A percentile compares a stretch with the other conserved stretches of the same genome.
phyloP scores from a whole-genome alignment of 53 echinoderm and acorn worm species.

The Henricia sp. region DNA sequence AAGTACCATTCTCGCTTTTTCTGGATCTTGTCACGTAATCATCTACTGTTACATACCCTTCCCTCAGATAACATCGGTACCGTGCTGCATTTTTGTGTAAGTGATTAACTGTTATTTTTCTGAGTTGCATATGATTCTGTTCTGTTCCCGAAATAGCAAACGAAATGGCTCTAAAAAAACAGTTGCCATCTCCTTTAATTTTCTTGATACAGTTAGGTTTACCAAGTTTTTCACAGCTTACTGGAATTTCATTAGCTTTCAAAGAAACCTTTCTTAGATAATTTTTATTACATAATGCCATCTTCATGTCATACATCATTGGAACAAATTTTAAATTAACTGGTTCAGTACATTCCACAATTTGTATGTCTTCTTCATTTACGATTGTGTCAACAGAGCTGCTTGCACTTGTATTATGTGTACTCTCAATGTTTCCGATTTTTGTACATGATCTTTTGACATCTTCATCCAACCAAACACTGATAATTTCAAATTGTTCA shows the following conservation, averaged over 20 bases:
- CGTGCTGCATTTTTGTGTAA: not conserved
- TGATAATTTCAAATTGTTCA: not conserved
- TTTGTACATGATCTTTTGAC: not conserved
- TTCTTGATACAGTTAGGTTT: constrained; percentile 1
- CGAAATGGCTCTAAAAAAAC: constrained; percentile 64
- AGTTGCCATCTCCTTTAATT: constrained; percentile 65
- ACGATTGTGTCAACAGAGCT: not conserved
- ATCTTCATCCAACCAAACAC: not conserved
- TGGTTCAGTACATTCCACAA: not conserved
- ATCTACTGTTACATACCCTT: not conserved
- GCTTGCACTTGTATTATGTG: not conserved
- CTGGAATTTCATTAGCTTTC: not conserved
- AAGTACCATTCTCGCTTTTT: constrained; percentile 48
- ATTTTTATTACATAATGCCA: not conserved
- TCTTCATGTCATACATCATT: not conserved
- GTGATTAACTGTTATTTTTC: constrained; percentile 4
- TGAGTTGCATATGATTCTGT: constrained; percentile 28
- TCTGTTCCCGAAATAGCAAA: constrained; percentile 50
- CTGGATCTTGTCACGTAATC: constrained; percentile 41
- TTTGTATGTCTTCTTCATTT: too few species aligned
- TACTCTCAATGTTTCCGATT: not conserved
- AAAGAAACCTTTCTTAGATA: not conserved
- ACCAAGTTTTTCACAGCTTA: constrained; percentile 1
- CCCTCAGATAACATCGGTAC: constrained; percentile 5
- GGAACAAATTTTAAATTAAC: not conserved